phyloP scores from a whole-genome alignment of 2,888 invertebrate species.

The Polydrusus pterygomalis region DNA sequence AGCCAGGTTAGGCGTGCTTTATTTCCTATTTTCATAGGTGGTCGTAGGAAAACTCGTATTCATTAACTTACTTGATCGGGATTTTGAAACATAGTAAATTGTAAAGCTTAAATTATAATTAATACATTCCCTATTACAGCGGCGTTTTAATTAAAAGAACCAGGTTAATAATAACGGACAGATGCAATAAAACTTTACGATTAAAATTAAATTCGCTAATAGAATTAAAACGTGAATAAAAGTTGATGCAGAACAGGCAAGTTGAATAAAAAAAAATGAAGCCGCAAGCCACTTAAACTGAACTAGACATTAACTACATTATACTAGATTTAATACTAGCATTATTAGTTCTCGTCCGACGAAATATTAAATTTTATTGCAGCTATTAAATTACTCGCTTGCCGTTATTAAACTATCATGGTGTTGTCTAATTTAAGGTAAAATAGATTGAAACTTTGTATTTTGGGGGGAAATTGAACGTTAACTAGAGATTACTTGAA shows the following conservation, averaged over 20 bases:
- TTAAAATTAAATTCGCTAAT: conserved; percentile 9
- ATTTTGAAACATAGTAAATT: too few relatives aligned
- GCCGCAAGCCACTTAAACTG: conserved; percentile 21
- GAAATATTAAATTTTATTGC: conserved; percentile 50
- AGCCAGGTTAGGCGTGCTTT: too few relatives aligned
- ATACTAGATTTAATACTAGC: conserved; percentile 47
- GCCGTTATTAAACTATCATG: conserved; percentile 14
- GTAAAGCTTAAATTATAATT: too few relatives aligned
- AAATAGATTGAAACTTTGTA: conserved; percentile 10
- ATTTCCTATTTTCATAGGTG: too few relatives aligned
- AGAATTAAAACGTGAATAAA: conserved; percentile 8
- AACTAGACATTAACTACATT: conserved; percentile 44
- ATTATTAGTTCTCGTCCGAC: conserved; percentile 42
- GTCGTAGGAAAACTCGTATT: too few relatives aligned
- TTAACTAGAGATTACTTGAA: too few relatives aligned
- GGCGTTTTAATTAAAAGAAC: not conserved
- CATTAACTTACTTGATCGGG: too few relatives aligned
- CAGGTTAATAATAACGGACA: not conserved
- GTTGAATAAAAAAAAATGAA: conserved; percentile 9
- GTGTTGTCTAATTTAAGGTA: conserved; percentile 15
- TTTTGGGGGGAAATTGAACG: not conserved
- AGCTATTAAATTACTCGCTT: conserved; percentile 44
- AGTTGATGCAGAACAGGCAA: conserved; percentile 13
- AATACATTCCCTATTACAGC: not conserved
- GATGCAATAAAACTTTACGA: conserved; percentile 9